phyloP scores from a whole-genome alignment of 1,140 invertebrate species.

The Drosophila mauritiana region DNA sequence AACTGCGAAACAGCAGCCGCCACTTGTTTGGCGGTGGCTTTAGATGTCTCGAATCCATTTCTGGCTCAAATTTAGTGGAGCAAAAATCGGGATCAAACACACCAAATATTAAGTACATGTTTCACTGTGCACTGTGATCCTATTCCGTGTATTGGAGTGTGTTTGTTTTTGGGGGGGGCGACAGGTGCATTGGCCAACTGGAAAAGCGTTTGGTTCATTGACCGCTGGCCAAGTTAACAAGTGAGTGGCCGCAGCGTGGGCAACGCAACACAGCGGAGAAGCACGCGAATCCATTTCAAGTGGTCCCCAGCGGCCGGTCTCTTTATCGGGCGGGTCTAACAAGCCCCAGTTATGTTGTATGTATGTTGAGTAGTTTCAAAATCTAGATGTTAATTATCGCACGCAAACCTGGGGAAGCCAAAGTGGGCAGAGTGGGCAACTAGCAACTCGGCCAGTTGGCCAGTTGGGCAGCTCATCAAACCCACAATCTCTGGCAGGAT shows the following conservation, averaged over 20 bases:
- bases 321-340: constrained; percentile 70
- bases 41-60: constrained; percentile 29
- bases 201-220: constrained; percentile 58
- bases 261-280: constrained; percentile 28
- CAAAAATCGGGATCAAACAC: neutral
- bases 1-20: constrained; percentile 17
- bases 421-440: constrained; percentile 9
- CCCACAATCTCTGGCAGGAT: constrained; percentile 22
- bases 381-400: constrained; percentile 76
- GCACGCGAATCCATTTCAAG: constrained; percentile 67
- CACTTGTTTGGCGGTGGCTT: constrained; percentile 32
- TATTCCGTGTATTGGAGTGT: neutral
- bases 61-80: constrained; percentile 4
- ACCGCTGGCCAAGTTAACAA: constrained; percentile 57
- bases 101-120: neutral
- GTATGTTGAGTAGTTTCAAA: constrained; percentile 74
- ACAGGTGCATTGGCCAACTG: constrained; percentile 24
- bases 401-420: constrained; percentile 54
- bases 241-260: constrained; percentile 40
- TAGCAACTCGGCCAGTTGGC: constrained; percentile 4
- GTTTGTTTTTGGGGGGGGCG: neutral
- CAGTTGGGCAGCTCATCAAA: constrained; percentile 21
- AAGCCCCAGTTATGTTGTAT: constrained; percentile 72
- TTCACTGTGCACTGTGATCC: neutral
- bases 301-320: constrained; percentile 37